Evolutionary conservation across 2,113 vertebrate species (phyloP).

Genomic region (Dipodomys ordii): DNA sequence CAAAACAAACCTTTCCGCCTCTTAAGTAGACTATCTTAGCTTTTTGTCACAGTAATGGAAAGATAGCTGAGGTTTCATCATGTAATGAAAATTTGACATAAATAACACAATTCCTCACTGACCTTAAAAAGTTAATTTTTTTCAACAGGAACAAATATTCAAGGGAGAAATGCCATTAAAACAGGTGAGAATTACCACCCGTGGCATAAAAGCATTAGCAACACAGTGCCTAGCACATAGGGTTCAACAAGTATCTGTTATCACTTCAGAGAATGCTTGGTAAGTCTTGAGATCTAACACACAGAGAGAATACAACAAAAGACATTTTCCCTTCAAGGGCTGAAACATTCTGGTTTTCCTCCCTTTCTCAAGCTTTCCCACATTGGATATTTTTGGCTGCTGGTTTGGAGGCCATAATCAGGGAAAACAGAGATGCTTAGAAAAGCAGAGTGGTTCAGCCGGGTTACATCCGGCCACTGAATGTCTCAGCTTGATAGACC

Average conservation of each 20-base stretch:
- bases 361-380: slow-evolving; percentile 46
- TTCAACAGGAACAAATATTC: not conserved
- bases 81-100: not conserved
- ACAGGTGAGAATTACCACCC: not conserved
- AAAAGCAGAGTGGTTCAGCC: slow-evolving; percentile 6
- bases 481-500: not conserved
- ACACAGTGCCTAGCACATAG: not conserved
- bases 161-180: not conserved
- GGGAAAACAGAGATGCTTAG: not conserved
- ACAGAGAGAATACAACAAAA: not conserved
- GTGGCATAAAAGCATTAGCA: not conserved
- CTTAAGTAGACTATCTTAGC: not conserved
- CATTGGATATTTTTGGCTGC: slow-evolving; percentile 41
- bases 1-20: not conserved
- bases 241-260: not conserved
- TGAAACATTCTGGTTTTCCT: not conserved
- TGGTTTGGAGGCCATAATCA: slow-evolving; percentile 66
- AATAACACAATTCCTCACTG: not conserved
- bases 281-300: not conserved
- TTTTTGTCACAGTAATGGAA: not conserved
- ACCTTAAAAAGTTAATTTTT: not conserved
- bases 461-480: not conserved
- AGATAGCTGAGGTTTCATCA: not conserved
- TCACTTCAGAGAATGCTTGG: not conserved
- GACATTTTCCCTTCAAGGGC: not conserved